Evolutionary conservation across 2,113 vertebrate genomes (phyloP).

Genomic region (Ornithorhynchus anatinus): DNA sequence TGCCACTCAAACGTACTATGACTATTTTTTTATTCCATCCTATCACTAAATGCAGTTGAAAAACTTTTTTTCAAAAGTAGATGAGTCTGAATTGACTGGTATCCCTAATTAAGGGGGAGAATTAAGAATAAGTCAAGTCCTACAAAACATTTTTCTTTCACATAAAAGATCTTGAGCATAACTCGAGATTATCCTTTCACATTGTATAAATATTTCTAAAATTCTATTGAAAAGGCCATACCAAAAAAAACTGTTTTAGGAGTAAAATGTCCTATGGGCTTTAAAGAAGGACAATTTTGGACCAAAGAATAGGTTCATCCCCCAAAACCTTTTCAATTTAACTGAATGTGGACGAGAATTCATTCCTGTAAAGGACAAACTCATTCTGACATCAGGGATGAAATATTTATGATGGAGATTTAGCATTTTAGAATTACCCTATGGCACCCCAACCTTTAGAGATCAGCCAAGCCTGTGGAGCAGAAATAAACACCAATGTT

Average conservation of each 20-base stretch:
- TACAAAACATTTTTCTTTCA: slow-evolving; percentile 3
- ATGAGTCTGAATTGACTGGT: neutral
- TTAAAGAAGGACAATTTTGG: slow-evolving; percentile 26
- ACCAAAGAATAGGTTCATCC: slow-evolving; percentile 29
- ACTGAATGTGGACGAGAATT: slow-evolving; percentile 30
- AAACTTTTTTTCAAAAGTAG: neutral
- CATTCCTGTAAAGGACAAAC: slow-evolving; percentile 46
- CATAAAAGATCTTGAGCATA: neutral
- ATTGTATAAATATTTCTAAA: slow-evolving; percentile 36
- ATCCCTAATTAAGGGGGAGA: neutral
- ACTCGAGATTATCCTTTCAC: slow-evolving; percentile 10
- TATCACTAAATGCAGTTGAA: slow-evolving; percentile 7
- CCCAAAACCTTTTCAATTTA: slow-evolving; percentile 22
- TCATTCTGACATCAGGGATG: slow-evolving; percentile 44
- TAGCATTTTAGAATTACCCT: slow-evolving; percentile 61
- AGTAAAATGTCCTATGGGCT: slow-evolving; percentile 22
- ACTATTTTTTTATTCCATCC: too few relatives aligned
- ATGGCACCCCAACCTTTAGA: slow-evolving; percentile 46
- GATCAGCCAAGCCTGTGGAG: slow-evolving; percentile 32
- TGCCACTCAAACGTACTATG: too few relatives aligned
- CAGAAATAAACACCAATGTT: slow-evolving; percentile 74
- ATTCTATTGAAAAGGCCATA: slow-evolving; percentile 26
- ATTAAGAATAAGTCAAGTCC: neutral
- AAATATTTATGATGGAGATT: slow-evolving; percentile 46
- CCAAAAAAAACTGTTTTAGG: slow-evolving; percentile 24